A percentile compares a stretch with the other conserved stretches of the same genome.
These are phyloP conservation scores for Pachyseris speciosa DNA, from an alignment of 64 coral and sea anemone genomes.

Conservation along the genomic window DNA sequence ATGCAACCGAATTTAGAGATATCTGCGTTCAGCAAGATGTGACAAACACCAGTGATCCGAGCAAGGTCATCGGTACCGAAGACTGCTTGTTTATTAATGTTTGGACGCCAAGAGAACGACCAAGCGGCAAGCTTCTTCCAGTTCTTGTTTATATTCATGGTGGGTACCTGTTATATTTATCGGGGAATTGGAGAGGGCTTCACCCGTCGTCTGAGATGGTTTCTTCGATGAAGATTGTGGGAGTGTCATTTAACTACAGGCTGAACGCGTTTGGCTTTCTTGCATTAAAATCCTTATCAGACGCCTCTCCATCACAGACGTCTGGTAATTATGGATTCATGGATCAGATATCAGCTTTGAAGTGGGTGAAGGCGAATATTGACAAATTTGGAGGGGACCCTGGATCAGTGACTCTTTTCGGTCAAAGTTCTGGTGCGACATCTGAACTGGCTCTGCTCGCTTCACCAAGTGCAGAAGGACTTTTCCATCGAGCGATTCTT, in stretches of 20 bases:
- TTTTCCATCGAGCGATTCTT: conserved; percentile 61
- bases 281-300: conserved; percentile 44
- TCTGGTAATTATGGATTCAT: conserved; percentile 83
- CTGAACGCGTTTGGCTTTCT: conserved; percentile 82
- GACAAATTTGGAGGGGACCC: conserved; percentile 74
- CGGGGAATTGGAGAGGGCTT: conserved; percentile 56
- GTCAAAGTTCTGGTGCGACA: conserved; percentile 71
- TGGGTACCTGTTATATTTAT: conserved; percentile 23
- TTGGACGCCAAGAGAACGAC: conserved; percentile 47
- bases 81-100: conserved; percentile 88
- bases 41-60: not conserved
- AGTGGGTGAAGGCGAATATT: conserved; percentile 71
- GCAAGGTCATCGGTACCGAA: conserved; percentile 59
- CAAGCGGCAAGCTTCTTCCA: conserved; percentile 20
- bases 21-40: conserved; percentile 56
- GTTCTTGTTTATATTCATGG: conserved; percentile 80
- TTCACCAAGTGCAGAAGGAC: conserved; percentile 20
- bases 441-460: conserved; percentile 38
- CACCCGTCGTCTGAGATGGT: conserved; percentile 56
- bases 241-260: conserved; percentile 71
- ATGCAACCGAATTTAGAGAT: conserved; percentile 50
- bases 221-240: conserved; percentile 44
- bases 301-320: not conserved
- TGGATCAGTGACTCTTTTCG: conserved; percentile 59
- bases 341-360: conserved; percentile 76